Evolutionary conservation across 2,888 invertebrate species (phyloP).

Genomic region (Molanna angustata): DNA sequence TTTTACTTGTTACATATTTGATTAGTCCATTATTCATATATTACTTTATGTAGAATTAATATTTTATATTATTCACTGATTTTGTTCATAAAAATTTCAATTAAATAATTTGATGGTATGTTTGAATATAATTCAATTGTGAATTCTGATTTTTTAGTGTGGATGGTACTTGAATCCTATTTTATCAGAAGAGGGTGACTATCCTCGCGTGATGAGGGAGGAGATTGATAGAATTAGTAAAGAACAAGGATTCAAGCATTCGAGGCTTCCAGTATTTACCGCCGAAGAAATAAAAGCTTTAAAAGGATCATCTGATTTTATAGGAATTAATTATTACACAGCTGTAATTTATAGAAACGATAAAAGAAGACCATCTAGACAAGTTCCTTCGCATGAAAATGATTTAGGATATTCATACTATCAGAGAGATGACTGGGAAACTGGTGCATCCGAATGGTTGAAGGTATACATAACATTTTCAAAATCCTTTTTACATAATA

Average conservation of each 20-base stretch:
- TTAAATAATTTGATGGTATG: too few relatives aligned
- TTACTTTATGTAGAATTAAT: too few relatives aligned
- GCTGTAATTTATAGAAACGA: constrained; percentile 38
- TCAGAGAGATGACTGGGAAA: constrained; percentile 22
- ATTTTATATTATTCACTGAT: too few relatives aligned
- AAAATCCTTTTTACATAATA: too few relatives aligned
- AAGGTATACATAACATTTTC: constrained; percentile 17
- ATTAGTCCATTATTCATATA: too few relatives aligned
- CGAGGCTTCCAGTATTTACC: constrained; percentile 52
- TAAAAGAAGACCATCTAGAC: constrained; percentile 2
- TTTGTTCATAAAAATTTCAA: too few relatives aligned
- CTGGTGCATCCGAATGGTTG: constrained; percentile 24
- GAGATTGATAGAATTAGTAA: constrained; percentile 46
- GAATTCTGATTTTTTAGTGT: too few relatives aligned
- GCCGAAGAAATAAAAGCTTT: constrained; percentile 42
- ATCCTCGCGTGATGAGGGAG: constrained; percentile 49
- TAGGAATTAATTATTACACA: constrained; percentile 64
- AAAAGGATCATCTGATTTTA: constrained; percentile 56
- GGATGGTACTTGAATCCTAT: constrained; percentile 55
- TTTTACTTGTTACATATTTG: too few relatives aligned
- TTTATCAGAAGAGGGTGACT: constrained; percentile 49
- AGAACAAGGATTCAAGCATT: constrained; percentile 47
- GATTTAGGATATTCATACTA: constrained; percentile 25
- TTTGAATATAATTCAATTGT: too few relatives aligned
- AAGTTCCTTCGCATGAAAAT: constrained; percentile 23